Base-by-base conservation (phyloP, 2,888 invertebrate species). In the Ctena decussata region DNA sequence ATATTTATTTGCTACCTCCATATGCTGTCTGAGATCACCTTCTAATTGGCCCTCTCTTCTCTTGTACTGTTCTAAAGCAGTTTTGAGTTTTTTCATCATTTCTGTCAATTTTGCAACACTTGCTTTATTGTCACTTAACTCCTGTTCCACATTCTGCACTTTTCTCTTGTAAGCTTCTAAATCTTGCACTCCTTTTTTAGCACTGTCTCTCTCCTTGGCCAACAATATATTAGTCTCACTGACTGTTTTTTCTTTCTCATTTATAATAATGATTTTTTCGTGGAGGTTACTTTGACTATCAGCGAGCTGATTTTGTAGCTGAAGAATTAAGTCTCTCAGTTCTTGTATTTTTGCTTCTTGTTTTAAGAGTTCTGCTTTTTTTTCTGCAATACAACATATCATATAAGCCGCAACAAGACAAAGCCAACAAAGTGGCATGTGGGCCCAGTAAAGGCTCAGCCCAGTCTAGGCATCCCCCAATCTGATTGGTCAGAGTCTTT, bases 291-390 rank as follows among this genome's bases (percentile, higher is more conserved):
- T 44, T 18, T 89, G 49, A 46, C 77, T 77, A 35, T 84, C 74
- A 24, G 65, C 35, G 1, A 91, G 77, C 27, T 89, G 82, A 18
- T 82, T 60, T 57, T 80, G 80, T 21, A 91, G 86, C n/a, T 80
- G 77, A 18, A 70, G 73, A 12, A 89, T 78, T 5, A 77, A 74
- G 21, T 72, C 77, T 70, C 87, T 84, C 37, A 89, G 84, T 44
- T 91, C 91, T 15, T 88, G 83, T n/a, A 91, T 77, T 27, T 74
- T 77, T 5, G 84, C 60, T 71, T 87, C 88, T 32, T 85, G 77
- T 32, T 87, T 57, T 24, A 75, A 39, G 15, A 75, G 57, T 27
- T 57, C 46, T 35, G 53, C 18, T 41, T 72, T 44, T 27, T 44
- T 53, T 5, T 30, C 75, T 75, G 39, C 18, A 75, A 75, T 32